A percentile compares a stretch with the other conserved stretches of the same genome.
phyloP scores from a whole-genome alignment of 2,113 vertebrate genomes.

The Hystrix cristata region DNA sequence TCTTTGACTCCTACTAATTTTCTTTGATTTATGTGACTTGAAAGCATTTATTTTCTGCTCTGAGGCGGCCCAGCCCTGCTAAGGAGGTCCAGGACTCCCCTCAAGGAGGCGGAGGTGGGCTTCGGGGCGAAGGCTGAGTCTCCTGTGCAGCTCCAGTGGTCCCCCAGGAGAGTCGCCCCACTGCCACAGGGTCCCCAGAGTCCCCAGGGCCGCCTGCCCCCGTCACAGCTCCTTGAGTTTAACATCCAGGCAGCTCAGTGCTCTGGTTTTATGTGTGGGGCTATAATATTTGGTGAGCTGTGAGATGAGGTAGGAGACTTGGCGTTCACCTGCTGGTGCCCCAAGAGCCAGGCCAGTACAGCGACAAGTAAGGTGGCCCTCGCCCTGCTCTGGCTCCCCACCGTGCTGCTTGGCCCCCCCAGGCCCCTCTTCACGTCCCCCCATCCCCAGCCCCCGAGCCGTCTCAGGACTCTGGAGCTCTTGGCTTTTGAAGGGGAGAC shows the following conservation, averaged over 20 bases:
- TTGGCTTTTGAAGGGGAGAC: conserved; percentile 24
- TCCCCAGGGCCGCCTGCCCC: conserved; percentile 51
- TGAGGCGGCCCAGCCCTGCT: conserved; percentile 49
- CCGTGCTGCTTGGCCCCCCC: background rate
- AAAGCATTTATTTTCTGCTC: conserved; percentile 84
- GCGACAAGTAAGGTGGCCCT: conserved; percentile 22
- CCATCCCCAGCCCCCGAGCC: background rate
- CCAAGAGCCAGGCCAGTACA: background rate
- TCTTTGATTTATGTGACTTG: conserved; percentile 85
- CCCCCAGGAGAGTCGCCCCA: background rate
- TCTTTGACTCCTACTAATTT: conserved; percentile 84
- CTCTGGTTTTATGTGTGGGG: conserved; percentile 38
- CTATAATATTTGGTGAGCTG: conserved; percentile 66
- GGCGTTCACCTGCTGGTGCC: conserved; percentile 26
- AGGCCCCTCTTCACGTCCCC: background rate
- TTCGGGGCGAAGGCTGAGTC: conserved; percentile 15
- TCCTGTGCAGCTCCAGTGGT: conserved; percentile 4
- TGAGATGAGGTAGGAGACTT: conserved; percentile 54
- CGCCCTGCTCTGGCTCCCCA: conserved; percentile 30
- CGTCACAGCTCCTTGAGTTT: conserved; percentile 71
- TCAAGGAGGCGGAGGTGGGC: conserved; percentile 59
- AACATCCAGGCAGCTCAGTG: conserved; percentile 66
- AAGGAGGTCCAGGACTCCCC: conserved; percentile 55
- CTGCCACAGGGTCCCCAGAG: background rate
- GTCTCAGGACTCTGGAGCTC: background rate